Evolutionary conservation across 2,797 vertebrate species (phyloP).

Genomic region (Chelmon rostratus): DNA sequence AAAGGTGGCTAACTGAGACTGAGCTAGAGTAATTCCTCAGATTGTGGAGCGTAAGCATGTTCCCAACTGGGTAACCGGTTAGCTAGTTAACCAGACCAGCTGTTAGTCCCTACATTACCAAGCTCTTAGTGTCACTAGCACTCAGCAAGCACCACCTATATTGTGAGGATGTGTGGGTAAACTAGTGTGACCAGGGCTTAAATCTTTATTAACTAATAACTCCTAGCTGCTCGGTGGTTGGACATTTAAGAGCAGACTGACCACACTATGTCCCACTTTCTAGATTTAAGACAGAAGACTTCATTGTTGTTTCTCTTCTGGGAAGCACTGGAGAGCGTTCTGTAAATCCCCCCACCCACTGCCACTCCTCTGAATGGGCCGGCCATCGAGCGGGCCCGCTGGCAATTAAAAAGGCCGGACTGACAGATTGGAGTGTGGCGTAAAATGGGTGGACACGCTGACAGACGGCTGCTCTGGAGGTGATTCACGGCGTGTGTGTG

Average conservation of each 20-base stretch:
- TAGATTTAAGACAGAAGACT: conserved; percentile 5
- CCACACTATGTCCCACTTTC: background rate
- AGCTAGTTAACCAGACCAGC: background rate
- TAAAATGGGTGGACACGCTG: conserved; percentile 30
- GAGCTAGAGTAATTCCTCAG: background rate
- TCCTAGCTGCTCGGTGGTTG: background rate
- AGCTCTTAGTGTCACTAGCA: background rate
- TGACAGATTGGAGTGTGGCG: conserved; percentile 24
- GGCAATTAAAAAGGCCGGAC: conserved; percentile 20
- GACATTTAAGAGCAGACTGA: background rate
- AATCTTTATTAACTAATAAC: too few relatives aligned
- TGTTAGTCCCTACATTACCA: background rate
- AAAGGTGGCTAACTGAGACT: too few relatives aligned
- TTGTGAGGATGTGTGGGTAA: background rate
- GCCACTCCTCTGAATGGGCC: background rate
- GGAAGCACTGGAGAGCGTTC: background rate
- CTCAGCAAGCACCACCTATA: background rate
- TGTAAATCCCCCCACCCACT: background rate
- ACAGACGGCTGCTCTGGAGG: conserved; percentile 20
- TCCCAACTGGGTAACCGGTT: background rate
- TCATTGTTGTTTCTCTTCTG: background rate
- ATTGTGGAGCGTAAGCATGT: background rate
- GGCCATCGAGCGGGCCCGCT: conserved; percentile 14
- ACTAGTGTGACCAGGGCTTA: background rate
- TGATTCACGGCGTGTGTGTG: conserved; percentile 11